Conservation (phyloP, 2,113 vertebrate genomes). For the Phrynosoma blainvillii region DNA sequence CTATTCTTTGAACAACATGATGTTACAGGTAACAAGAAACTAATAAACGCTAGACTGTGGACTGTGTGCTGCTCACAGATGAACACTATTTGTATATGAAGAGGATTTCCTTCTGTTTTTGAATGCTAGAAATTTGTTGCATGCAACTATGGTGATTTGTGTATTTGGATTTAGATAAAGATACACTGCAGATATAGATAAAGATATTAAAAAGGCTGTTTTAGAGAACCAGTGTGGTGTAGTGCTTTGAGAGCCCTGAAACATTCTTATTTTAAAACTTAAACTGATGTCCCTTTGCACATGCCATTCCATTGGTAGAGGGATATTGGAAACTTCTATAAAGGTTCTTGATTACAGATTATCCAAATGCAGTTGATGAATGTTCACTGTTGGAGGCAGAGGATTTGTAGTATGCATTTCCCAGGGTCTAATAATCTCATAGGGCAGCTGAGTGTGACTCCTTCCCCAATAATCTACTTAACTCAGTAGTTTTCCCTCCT, state of each 20-base stretch:
- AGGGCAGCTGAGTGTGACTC: slow-evolving; percentile 78
- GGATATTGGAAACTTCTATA: slow-evolving; percentile 44
- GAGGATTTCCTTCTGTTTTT: not conserved
- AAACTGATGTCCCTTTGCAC: not conserved
- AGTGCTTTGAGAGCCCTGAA: not conserved
- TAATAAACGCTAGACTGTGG: not conserved
- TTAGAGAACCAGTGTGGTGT: not conserved
- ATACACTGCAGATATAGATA: not conserved
- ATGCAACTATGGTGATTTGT: not conserved
- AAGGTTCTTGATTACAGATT: slow-evolving; percentile 67
- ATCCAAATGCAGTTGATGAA: slow-evolving; percentile 63
- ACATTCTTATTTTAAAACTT: slow-evolving; percentile 6
- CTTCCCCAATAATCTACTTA: slow-evolving; percentile 85
- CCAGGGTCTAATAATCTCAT: slow-evolving; percentile 81
- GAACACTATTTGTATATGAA: not conserved
- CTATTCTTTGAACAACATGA: not conserved
- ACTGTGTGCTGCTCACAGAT: not conserved
- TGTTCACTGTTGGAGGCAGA: slow-evolving; percentile 60
- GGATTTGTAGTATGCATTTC: slow-evolving; percentile 80
- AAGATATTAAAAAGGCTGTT: not conserved
- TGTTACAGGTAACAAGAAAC: not conserved
- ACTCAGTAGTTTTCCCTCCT: slow-evolving; percentile 77
- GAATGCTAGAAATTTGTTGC: not conserved
- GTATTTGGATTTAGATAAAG: not conserved
- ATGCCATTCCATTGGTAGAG: slow-evolving; percentile 41